Base-by-base conservation (phyloP, 2,797 vertebrate genomes). In the Fundulus diaphanus region DNA sequence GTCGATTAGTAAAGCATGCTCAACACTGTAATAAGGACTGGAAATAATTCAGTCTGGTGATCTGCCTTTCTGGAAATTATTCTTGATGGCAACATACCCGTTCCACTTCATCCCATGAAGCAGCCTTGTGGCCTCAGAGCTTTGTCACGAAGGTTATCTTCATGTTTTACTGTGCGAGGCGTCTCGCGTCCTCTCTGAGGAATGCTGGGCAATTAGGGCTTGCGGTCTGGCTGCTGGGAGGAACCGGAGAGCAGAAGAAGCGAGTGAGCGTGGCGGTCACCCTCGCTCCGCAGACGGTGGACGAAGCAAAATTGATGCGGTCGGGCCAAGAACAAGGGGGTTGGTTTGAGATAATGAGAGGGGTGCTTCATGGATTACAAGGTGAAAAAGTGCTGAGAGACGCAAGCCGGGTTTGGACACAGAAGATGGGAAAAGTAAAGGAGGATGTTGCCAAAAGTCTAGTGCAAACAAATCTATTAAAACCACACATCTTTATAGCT, bases 151-250 rank as follows among this genome's bases (percentile, higher is more conserved):
- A 88, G 82, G 82, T 87, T 91, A 82, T 87, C 84, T 86, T 89
- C 68, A 79, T 70, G 87, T 71, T 82, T 67, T 76, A 72, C 82
- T 84, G 74, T 84, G 85, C 51, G 61, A 92, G 80, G 87, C 78
- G 80, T 82, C 79, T 77, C 72, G 82, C 73, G 9, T 85, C 75
- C 72, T 85, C 80, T 74, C 70, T 46, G 33, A 86, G 76, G 88
- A 93, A 91, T 89, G 81, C 88, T 89, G 84, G 87, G 84, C 81
- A 87, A 91, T 79, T 86, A 82, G 82, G 81, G 90, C 80, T 79
- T 91, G 90, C 67, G 90, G 90, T 88, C 87, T 89, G 87, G 90
- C 81, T 8, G 5, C 48, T 67, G 73, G 71, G 67, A 70, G 56
- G 81, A 63, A 83, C 35, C 35, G n/a, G 51, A 73, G 82, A 84